Percentiles rank a stretch among this genome's conserved stretches.
Conservation (phyloP, 2,888 invertebrate species). For the Apamea crenata region DNA sequence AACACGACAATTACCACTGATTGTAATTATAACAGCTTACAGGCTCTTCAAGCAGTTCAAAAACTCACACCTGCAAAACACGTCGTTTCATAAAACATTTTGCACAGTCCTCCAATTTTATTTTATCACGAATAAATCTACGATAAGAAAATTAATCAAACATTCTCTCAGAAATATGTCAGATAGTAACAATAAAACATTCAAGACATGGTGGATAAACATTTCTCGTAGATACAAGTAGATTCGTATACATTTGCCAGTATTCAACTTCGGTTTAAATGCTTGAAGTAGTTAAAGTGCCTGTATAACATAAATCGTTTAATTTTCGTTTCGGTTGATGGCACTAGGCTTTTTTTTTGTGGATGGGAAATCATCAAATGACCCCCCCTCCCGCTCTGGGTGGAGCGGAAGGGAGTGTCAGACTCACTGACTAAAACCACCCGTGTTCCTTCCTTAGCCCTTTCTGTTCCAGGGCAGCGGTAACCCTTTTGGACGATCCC, state of each 20-base stretch:
- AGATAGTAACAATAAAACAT: not conserved
- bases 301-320: not conserved
- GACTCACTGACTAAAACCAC: too few relatives aligned
- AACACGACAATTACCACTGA: not conserved
- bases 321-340: too few relatives aligned
- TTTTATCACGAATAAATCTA: conserved; percentile 6
- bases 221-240: not conserved
- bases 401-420: too few relatives aligned
- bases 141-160: not conserved
- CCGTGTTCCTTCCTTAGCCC: too few relatives aligned
- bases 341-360: too few relatives aligned
- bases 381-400: too few relatives aligned
- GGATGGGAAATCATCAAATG: too few relatives aligned
- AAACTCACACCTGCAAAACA: too few relatives aligned
- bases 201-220: not conserved
- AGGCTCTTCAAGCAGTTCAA: not conserved
- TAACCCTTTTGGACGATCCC: too few relatives aligned
- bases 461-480: too few relatives aligned
- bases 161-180: not conserved
- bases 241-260: not conserved
- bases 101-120: not conserved
- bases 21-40: not conserved
- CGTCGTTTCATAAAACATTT: not conserved
- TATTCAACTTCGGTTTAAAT: not conserved
- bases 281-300: not conserved